These are phyloP conservation scores for Ganaspis brasiliensis DNA, from an alignment of 2,888 invertebrate species.

Conservation along the genomic window DNA sequence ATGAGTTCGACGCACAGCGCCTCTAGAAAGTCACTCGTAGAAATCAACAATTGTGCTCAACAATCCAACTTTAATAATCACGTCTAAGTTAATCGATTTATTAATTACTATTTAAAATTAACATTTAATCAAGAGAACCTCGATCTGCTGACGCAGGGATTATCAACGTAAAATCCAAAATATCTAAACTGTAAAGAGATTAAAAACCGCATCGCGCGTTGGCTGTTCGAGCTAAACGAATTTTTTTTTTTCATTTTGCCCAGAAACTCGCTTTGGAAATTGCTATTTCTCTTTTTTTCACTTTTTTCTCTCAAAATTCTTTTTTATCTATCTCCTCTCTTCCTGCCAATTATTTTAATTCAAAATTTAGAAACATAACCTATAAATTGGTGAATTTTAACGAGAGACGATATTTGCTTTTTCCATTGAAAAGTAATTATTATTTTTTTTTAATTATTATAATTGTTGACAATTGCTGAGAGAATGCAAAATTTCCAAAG, in stretches of 20 bases:
- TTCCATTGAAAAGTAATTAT: neutral
- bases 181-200: slow-evolving; percentile 48
- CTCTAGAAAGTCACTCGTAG: slow-evolving; percentile 83
- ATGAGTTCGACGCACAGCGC: slow-evolving; percentile 82
- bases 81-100: slow-evolving; percentile 75
- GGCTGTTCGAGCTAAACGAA: slow-evolving; percentile 66
- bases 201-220: slow-evolving; percentile 51
- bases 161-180: slow-evolving; percentile 28
- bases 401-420: too few species aligned
- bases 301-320: neutral
- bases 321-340: too few species aligned
- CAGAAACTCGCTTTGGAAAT: slow-evolving; percentile 23
- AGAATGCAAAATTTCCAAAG: slow-evolving; percentile 1
- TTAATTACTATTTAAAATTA: slow-evolving; percentile 23
- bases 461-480: neutral
- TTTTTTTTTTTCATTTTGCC: slow-evolving; percentile 35
- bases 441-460: too few species aligned
- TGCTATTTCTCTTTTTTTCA: neutral
- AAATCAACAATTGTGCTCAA: slow-evolving; percentile 81
- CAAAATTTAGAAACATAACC: too few species aligned
- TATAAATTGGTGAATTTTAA: too few species aligned
- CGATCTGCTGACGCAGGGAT: slow-evolving; percentile 41
- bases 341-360: too few species aligned
- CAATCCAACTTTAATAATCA: slow-evolving; percentile 80
- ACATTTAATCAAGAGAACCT: slow-evolving; percentile 32